Evolutionary conservation across 2,888 invertebrate genomes (phyloP).

Genomic region (Drosophila suboccidentalis): DNA sequence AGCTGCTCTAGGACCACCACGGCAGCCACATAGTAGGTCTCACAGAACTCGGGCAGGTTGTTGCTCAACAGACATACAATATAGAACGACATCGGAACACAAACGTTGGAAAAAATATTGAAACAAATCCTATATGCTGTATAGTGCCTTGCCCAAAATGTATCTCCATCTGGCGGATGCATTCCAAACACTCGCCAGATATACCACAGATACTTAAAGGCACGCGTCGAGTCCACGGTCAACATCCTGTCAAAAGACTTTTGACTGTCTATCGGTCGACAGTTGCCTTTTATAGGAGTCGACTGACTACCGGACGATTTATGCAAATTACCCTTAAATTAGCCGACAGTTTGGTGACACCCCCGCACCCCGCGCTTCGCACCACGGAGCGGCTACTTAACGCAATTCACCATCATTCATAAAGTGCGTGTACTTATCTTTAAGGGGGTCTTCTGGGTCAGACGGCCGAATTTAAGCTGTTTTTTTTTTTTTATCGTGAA

Average conservation of each 20-base stretch:
- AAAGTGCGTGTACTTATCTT: conserved; percentile 7
- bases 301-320: conserved; percentile 25
- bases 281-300: conserved; percentile 33
- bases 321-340: conserved; percentile 66
- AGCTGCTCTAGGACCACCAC: conserved; percentile 62
- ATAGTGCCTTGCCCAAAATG: conserved; percentile 63
- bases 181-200: conserved; percentile 75
- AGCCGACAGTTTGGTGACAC: conserved; percentile 26
- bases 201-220: conserved; percentile 78
- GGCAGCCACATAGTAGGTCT: conserved; percentile 59
- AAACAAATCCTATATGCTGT: conserved; percentile 55
- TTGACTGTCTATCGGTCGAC: not conserved
- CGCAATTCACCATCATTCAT: conserved; percentile 7
- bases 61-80: conserved; percentile 59
- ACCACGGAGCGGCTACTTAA: conserved; percentile 37
- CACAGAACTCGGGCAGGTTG: conserved; percentile 69
- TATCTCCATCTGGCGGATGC: conserved; percentile 48
- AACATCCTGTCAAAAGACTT: conserved; percentile 25
- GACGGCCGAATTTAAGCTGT: too few relatives aligned
- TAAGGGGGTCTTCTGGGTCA: too few relatives aligned
- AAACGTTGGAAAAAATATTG: conserved; percentile 46
- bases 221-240: conserved; percentile 52
- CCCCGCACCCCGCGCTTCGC: not conserved
- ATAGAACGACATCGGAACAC: conserved; percentile 54
- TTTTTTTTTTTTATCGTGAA: too few relatives aligned